A percentile compares a stretch with the other conserved stretches of the same genome.
phyloP scores from a whole-genome alignment of 2,888 invertebrate genomes.

The Conops quadrifasciatus region DNA sequence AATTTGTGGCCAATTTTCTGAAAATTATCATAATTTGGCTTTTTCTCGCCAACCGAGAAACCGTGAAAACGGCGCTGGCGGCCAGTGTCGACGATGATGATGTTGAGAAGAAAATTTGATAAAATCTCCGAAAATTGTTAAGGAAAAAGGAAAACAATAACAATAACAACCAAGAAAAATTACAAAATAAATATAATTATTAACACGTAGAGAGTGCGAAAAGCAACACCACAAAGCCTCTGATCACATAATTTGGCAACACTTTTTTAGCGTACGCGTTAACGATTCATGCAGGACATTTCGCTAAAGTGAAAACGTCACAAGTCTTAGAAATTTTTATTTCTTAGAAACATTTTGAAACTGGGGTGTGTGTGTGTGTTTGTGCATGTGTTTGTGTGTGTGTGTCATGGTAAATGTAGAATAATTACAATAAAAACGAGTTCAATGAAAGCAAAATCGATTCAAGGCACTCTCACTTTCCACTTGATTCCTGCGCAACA shows the following conservation, averaged over 20 bases:
- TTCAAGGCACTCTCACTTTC: slow-evolving; percentile 28
- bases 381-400: background rate
- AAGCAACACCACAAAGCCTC: background rate
- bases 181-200: background rate
- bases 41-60: slow-evolving; percentile 6
- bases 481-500: background rate
- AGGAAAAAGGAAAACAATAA: slow-evolving; percentile 8
- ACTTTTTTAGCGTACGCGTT: background rate
- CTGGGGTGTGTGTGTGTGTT: background rate
- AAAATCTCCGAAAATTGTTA: slow-evolving; percentile 14
- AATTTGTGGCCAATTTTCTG: slow-evolving; percentile 23
- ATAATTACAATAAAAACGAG: slow-evolving; percentile 6
- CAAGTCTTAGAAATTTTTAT: too few species aligned
- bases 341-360: background rate
- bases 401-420: background rate
- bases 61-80: too few species aligned
- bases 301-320: too few species aligned
- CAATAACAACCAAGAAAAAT: slow-evolving; percentile 1
- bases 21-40: slow-evolving; percentile 31
- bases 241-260: background rate
- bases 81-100: background rate
- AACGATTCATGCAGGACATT: too few species aligned
- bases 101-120: background rate
- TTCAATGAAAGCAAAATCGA: background rate
- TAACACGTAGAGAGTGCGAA: background rate